Evolutionary conservation across 2,113 vertebrate genomes (phyloP).

Genomic region (Archocentrus centrarchus): DNA sequence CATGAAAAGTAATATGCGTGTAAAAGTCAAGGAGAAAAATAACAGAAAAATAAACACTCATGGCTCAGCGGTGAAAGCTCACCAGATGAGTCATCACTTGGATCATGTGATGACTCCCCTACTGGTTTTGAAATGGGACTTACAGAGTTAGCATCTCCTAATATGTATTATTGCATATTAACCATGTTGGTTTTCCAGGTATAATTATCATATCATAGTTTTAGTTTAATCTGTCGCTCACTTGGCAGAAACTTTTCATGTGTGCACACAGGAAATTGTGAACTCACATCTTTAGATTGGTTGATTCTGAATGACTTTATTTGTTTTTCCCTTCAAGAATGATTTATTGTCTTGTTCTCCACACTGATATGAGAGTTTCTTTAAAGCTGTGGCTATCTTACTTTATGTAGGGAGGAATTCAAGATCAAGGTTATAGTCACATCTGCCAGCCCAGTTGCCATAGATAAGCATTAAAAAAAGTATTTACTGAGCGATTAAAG

Average conservation of each 20-base stretch:
- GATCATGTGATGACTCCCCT: constrained; percentile 3
- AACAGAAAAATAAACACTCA: constrained; percentile 63
- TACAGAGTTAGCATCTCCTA: not conserved
- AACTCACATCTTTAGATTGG: constrained; percentile 21
- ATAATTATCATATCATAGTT: not conserved
- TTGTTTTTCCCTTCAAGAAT: constrained; percentile 2
- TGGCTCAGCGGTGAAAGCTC: constrained; percentile 56
- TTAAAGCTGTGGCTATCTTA: constrained; percentile 18
- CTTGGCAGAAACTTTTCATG: not conserved
- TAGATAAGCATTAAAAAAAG: constrained; percentile 34
- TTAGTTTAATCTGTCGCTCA: not conserved
- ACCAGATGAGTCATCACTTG: constrained; percentile 45
- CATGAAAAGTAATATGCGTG: constrained; percentile 49
- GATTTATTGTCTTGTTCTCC: constrained; percentile 22
- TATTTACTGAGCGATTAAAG: constrained; percentile 36
- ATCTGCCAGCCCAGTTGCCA: constrained; percentile 36
- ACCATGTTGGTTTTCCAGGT: not conserved
- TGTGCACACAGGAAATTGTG: not conserved
- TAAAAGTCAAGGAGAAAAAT: constrained; percentile 37
- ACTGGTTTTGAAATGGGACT: not conserved
- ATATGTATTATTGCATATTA: not conserved
- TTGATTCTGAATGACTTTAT: constrained; percentile 8
- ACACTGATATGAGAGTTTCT: constrained; percentile 8
- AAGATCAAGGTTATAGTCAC: constrained; percentile 34
- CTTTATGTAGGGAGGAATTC: constrained; percentile 42